Evolutionary conservation across 2,888 invertebrate species (phyloP).

Genomic region (Seira sanloemensis): DNA sequence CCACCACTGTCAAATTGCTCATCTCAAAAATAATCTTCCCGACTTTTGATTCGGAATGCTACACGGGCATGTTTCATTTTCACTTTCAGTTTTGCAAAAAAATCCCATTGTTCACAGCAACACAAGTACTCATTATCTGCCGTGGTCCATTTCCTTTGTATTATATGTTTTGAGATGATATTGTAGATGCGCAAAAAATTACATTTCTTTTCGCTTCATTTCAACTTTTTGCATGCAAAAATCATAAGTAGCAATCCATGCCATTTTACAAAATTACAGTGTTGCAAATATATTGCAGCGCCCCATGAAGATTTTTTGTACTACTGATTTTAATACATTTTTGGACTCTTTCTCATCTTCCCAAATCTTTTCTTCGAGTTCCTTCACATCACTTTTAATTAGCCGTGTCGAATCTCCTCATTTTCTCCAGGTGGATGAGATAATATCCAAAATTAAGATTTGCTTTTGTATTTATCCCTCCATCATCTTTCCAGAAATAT

Average conservation of each 20-base stretch:
- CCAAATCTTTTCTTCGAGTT: no score
- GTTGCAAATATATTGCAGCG: neutral
- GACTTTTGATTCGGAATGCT: neutral
- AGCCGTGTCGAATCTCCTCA: neutral
- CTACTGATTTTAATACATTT: neutral
- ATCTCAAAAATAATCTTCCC: slow-evolving; percentile 4
- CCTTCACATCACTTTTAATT: neutral
- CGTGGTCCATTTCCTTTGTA: neutral
- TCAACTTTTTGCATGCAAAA: neutral
- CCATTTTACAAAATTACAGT: neutral
- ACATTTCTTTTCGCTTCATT: neutral
- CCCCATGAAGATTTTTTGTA: neutral
- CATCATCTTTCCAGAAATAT: neutral
- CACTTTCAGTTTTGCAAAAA: no score
- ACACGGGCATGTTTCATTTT: neutral
- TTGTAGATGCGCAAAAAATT: neutral
- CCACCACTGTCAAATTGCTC: no score
- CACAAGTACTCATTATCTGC: neutral
- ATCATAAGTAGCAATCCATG: neutral
- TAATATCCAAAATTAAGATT: neutral
- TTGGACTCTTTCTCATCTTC: neutral
- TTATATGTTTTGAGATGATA: neutral
- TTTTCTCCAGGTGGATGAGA: neutral
- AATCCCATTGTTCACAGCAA: neutral
- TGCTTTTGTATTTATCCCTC: neutral